Base-by-base conservation (phyloP, 1,140 invertebrate species). In the Microplitis mediator region DNA sequence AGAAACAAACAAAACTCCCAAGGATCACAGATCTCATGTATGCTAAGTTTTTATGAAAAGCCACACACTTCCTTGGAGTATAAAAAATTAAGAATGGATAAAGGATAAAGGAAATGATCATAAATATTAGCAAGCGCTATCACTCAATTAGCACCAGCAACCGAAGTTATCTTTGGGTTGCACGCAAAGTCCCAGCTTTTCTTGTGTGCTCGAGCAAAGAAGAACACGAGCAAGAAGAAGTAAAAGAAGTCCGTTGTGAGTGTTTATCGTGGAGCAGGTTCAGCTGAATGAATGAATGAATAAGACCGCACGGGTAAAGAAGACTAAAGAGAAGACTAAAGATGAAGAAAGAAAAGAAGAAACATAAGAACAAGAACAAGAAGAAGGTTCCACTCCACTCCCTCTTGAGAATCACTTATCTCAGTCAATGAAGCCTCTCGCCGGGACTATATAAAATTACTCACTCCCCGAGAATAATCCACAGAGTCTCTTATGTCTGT, bases 111-210 rank as follows among this genome's bases (percentile, higher is more conserved):
- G 64, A 64, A 56, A 35, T 35, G 63, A 76, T 71, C 72, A 73
- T 73, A 74, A 76, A 76, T 73, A 73, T 73, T 71, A 73, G 13
- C 71, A 60, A 76, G 69, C 60, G 68, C 75, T 76, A 73, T 72
- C 72, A 75, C 74, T 75, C 74, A 75, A 75, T 75, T 75, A 75
- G 74, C 70, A 75, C 65, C 56, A 61, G 69, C 67, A 75, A 60
- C 74, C 66, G 58, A 58, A 72, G 65, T 75, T 75, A 75, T 73
- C 75, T 73, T 68, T 67, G 45, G 69, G 68, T 67, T 71, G 71
- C 75, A 71, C 74, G 71, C 75, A 54, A 76, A 71, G 64, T 71
- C 72, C 71, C 68, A 34, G 45, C 35, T 52, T 39, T 39, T 51
- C 58, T 52, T 56, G 69, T 51, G 13, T n/a, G 13, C 39, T 63